Evolutionary conservation across 2,797 vertebrate genomes (phyloP).

Genomic region (Rhabdophis nuchalis): DNA sequence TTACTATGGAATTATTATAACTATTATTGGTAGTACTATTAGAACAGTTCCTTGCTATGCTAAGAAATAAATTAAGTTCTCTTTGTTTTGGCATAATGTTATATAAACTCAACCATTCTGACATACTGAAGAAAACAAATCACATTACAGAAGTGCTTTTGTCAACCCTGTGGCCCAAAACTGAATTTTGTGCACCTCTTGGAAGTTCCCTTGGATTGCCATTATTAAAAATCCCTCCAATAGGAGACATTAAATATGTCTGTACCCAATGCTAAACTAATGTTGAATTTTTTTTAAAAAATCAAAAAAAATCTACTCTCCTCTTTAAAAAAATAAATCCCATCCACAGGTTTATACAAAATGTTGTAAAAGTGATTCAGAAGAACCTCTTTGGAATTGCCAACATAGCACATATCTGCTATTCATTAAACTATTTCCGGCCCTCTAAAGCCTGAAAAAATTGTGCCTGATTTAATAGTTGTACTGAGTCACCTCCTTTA

Average conservation of each 20-base stretch:
- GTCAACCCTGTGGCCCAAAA: neutral
- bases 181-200: neutral
- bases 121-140: neutral
- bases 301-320: neutral
- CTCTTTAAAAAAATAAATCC: neutral
- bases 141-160: neutral
- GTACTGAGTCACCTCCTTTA: neutral
- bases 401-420: neutral
- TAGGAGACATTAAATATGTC: neutral
- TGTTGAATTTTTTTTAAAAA: neutral
- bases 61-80: neutral
- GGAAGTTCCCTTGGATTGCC: neutral
- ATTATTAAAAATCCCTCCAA: neutral
- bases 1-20: neutral
- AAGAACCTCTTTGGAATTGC: neutral
- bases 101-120: neutral
- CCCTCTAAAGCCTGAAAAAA: neutral
- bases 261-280: neutral
- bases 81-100: neutral
- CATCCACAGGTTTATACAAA: neutral
- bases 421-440: neutral
- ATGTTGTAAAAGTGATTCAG: neutral
- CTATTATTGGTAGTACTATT: neutral
- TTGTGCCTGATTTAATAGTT: neutral
- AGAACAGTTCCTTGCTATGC: neutral